Evolutionary conservation across 2,888 invertebrate genomes (phyloP).

Genomic region (Dasypolia templi): DNA sequence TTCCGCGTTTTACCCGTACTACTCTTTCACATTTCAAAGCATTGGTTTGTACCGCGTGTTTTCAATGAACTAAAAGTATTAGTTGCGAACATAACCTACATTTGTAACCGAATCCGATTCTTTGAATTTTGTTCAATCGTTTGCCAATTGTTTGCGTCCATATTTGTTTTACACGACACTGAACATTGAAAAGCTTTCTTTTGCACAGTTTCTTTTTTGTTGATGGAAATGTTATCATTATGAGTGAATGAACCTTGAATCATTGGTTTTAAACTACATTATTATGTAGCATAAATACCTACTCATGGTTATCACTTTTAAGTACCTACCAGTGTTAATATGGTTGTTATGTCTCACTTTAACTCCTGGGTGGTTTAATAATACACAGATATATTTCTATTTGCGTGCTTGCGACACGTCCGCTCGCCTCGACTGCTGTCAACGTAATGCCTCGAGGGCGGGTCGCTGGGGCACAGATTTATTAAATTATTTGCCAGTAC

Average conservation of each 20-base stretch:
- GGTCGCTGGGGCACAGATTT: too few species aligned
- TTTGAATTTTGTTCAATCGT: slow-evolving; percentile 37
- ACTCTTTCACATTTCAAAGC: slow-evolving; percentile 10
- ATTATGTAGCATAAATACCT: too few species aligned
- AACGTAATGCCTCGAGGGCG: too few species aligned
- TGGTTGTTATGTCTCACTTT: too few species aligned
- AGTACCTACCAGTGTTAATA: not conserved
- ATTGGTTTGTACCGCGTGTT: not conserved
- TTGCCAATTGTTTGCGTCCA: slow-evolving; percentile 20
- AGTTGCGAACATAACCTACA: slow-evolving; percentile 17
- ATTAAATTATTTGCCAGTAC: too few species aligned
- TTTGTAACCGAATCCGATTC: slow-evolving; percentile 27
- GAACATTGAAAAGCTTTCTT: slow-evolving; percentile 12
- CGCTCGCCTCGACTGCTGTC: too few species aligned
- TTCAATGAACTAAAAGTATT: slow-evolving; percentile 40
- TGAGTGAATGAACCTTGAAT: not conserved
- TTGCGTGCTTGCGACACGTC: too few species aligned
- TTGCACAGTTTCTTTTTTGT: not conserved
- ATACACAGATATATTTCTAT: too few species aligned
- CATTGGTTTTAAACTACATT: not conserved
- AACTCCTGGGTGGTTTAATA: too few species aligned
- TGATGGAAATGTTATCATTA: not conserved
- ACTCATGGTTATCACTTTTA: not conserved
- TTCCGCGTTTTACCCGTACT: not conserved
- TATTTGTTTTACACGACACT: slow-evolving; percentile 11